phyloP scores from a whole-genome alignment of 2,888 invertebrate genomes.

The Lasioglossum zephyrum region DNA sequence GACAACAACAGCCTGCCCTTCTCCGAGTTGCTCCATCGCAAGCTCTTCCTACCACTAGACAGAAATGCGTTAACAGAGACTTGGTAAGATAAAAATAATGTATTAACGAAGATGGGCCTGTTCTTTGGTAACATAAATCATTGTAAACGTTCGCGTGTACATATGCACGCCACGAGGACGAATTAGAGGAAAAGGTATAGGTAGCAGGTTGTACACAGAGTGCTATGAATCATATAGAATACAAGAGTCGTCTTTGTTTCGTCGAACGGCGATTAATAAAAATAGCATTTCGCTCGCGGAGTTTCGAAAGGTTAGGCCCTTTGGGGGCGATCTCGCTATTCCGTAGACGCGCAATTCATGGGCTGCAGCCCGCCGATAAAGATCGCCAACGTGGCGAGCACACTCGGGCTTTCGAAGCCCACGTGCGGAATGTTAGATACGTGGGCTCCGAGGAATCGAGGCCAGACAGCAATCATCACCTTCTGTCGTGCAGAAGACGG shows the following conservation, averaged over 20 bases:
- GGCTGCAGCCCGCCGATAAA: conserved; percentile 23
- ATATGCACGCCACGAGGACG: not conserved
- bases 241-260: not conserved
- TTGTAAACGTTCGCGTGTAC: not conserved
- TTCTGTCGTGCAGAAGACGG: conserved; percentile 42
- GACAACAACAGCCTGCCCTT: conserved; percentile 82
- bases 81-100: not conserved
- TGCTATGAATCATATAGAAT: conserved; percentile 20
- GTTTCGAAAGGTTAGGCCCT: conserved; percentile 17
- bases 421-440: conserved; percentile 60
- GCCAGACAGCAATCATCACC: conserved; percentile 58
- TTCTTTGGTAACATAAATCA: not conserved
- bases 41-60: conserved; percentile 31
- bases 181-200: not conserved
- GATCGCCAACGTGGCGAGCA: conserved; percentile 65
- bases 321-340: not conserved
- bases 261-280: conserved; percentile 13
- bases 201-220: not conserved
- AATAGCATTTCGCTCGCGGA: not conserved
- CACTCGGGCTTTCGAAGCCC: conserved; percentile 37
- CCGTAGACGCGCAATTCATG: not conserved
- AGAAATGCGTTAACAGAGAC: not conserved
- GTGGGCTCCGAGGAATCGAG: conserved; percentile 43
- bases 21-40: conserved; percentile 81
- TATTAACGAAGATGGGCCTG: not conserved